These are phyloP conservation scores for Willowsia nigromaculata DNA, from an alignment of 2,888 invertebrate genomes.

Conservation along the genomic window DNA sequence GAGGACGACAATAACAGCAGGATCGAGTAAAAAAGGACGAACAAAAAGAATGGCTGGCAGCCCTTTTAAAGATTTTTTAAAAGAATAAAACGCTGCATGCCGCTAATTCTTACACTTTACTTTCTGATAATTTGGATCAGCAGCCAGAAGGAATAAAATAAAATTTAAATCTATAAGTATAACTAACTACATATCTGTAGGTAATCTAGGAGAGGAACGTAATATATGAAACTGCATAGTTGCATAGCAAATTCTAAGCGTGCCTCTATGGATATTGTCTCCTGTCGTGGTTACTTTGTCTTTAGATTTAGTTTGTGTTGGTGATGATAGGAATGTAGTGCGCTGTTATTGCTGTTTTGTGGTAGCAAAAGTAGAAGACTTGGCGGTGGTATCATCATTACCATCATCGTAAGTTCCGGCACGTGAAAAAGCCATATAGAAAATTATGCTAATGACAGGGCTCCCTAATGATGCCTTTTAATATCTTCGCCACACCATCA, in stretches of 20 bases:
- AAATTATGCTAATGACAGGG: constrained; percentile 72
- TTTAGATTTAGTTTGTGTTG: not conserved
- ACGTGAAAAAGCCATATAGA: constrained; percentile 69
- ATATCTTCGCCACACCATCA: constrained; percentile 66
- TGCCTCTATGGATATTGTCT: constrained; percentile 32
- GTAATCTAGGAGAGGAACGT: not conserved
- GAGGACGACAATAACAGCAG: constrained; percentile 10
- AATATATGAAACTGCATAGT: not conserved
- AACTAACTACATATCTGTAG: not conserved
- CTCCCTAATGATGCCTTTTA: constrained; percentile 70
- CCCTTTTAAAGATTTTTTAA: constrained; percentile 56
- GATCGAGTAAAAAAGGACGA: not conserved
- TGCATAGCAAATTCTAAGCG: constrained; percentile 14
- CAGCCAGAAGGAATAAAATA: constrained; percentile 68
- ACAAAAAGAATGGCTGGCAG: constrained; percentile 61
- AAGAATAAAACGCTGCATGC: constrained; percentile 67
- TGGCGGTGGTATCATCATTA: constrained; percentile 35
- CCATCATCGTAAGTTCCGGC: constrained; percentile 64
- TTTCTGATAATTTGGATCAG: constrained; percentile 70
- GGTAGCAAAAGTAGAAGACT: not conserved
- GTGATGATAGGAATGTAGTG: not conserved
- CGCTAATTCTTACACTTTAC: constrained; percentile 70
- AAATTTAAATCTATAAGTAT: constrained; percentile 51
- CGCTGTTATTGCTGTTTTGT: not conserved
- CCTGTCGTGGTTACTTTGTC: constrained; percentile 31